Base-by-base conservation (phyloP, 2,888 invertebrate genomes). In the Lasioglossum leucozonium region DNA sequence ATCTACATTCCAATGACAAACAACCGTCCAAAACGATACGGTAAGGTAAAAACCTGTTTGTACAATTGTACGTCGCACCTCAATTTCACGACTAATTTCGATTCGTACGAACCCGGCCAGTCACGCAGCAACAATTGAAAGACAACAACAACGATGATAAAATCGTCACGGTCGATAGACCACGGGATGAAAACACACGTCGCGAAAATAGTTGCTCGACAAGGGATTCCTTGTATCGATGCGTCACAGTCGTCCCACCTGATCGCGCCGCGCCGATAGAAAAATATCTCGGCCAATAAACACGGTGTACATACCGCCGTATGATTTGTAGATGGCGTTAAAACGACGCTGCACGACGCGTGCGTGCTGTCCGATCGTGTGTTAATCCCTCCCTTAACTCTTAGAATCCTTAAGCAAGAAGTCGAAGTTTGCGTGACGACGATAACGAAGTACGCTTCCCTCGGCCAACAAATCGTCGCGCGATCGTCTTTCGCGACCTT, bases 361-460 rank as follows among this genome's bases (percentile, higher is more conserved):
- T 81, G 87, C 81, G 80, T 79, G 82, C 82, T 83, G 73, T 79
- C 76, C 82, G 81, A 81, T 78, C 84, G 79, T 86, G 80, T 74
- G 81, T 87, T 79, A 85, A 82, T 72, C 76, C 75, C 77, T 80
- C 62, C 72, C 75, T 22, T 75, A 58, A 47, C 22, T 77, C 67
- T 10, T 74, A 71, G 4, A 51, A 8, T 62, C 16, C 34, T 40
- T 51, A 13, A 18, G 26, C 26, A 13, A 8, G 62, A 82, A 62
- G 72, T 18, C 51, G 22, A 51, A 30, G 51, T 18, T 74, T 78
- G 82, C 84, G 84, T 84, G 84, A 82, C 77, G 58, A 34, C 62
- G 71, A 72, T 72, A 82, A 85, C 79, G 79, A 79, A 79, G 83
- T 76, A 51, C 62, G 8, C 65, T 82, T 62, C 40, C 58, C 2